phyloP scores from a whole-genome alignment of 1,140 invertebrate genomes.

The Galleria mellonella region DNA sequence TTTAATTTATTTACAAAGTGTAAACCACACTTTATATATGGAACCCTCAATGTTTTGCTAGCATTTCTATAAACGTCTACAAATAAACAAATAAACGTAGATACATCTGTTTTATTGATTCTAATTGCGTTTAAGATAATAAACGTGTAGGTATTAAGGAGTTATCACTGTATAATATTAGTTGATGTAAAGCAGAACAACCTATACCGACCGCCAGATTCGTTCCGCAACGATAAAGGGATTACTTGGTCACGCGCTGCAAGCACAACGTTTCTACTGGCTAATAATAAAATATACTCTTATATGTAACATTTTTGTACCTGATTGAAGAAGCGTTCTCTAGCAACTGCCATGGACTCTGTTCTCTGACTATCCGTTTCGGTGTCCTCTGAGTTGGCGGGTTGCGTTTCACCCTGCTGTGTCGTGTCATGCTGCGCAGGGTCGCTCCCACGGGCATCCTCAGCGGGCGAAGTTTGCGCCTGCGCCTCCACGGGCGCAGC shows the following conservation, averaged over 20 bases:
- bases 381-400: not conserved
- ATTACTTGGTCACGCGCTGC: constrained; percentile 40
- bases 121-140: constrained; percentile 29
- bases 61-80: no score
- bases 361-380: not conserved
- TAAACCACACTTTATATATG: no score
- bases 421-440: constrained; percentile 14
- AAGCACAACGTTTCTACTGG: not conserved
- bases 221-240: constrained; percentile 59
- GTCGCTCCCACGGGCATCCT: constrained; percentile 10
- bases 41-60: no score
- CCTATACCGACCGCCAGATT: constrained; percentile 30
- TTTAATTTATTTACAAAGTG: no score
- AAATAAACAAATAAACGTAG: constrained; percentile 15
- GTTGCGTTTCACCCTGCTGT: constrained; percentile 18
- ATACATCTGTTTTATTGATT: constrained; percentile 43
- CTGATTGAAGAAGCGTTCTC: constrained; percentile 65
- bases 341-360: constrained; percentile 53
- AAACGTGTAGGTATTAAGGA: constrained; percentile 31
- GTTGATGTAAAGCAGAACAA: constrained; percentile 48
- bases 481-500: constrained; percentile 33
- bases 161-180: constrained; percentile 35
- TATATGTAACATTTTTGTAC: constrained; percentile 27
- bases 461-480: constrained; percentile 23
- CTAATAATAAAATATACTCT: constrained; percentile 12